Percentiles rank a stretch among this genome's conserved stretches.
phyloP scores from a whole-genome alignment of 2,888 invertebrate species.

The Clusia tigrina region DNA sequence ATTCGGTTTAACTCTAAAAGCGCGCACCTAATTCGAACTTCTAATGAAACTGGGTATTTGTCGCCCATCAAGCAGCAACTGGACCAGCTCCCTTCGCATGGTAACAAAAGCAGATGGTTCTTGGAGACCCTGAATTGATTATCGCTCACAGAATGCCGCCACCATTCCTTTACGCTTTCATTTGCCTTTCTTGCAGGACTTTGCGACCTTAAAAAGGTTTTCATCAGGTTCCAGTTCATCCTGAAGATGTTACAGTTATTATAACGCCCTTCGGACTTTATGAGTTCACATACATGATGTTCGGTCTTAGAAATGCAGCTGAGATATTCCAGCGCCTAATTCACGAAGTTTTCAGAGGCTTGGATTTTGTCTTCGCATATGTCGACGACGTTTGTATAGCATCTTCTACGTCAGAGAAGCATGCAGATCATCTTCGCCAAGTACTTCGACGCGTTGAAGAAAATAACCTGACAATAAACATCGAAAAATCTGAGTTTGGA shows the following conservation, averaged over 20 bases:
- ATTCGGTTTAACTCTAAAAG: too few species aligned
- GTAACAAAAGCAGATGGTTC: constrained; percentile 37
- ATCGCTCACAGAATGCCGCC: constrained; percentile 40
- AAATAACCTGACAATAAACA: too few species aligned
- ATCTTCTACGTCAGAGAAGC: background rate
- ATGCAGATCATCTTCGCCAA: background rate
- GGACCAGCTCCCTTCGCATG: constrained; percentile 58
- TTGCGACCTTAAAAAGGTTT: background rate
- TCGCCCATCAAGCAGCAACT: constrained; percentile 57
- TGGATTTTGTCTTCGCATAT: constrained; percentile 5
- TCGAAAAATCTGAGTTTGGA: constrained; percentile 8
- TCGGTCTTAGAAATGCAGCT: constrained; percentile 4
- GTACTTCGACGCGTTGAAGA: too few species aligned
- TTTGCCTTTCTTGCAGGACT: constrained; percentile 35
- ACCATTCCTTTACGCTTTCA: constrained; percentile 54
- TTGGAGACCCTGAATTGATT: constrained; percentile 51
- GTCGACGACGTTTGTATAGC: too few species aligned
- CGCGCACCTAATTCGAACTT: constrained; percentile 21
- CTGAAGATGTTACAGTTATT: background rate
- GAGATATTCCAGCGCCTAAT: constrained; percentile 4
- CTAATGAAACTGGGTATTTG: constrained; percentile 55
- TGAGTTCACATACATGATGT: constrained; percentile 3
- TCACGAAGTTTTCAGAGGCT: background rate
- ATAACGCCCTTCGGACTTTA: constrained; percentile 1
- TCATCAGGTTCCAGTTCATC: constrained; percentile 7